A percentile compares a stretch with the other conserved stretches of the same genome.
Conservation (phyloP, 2,113 vertebrate genomes). For the Lasiurus cinereus region DNA sequence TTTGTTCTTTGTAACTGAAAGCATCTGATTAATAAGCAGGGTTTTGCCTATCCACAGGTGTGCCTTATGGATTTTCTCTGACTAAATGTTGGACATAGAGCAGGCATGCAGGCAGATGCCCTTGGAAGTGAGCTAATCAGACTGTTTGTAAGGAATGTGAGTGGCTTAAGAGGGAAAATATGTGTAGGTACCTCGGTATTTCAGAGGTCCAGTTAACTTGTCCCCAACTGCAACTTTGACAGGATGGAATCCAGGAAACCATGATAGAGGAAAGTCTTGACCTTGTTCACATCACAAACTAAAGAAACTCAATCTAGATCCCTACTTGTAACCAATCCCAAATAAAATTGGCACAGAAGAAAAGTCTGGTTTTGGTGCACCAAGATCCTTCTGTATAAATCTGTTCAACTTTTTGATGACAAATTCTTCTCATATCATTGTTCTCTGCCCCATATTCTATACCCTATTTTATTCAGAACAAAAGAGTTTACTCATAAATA, state of each 20-base stretch:
- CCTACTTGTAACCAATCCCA: conserved; percentile 46
- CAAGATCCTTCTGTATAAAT: neutral
- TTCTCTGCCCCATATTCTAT: conserved; percentile 19
- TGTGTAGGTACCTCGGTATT: neutral
- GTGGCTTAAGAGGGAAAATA: neutral
- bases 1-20: conserved; percentile 30
- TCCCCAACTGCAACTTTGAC: neutral
- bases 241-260: neutral
- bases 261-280: conserved; percentile 21
- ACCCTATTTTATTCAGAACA: neutral
- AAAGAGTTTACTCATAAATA: neutral
- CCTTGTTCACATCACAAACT: conserved; percentile 14
- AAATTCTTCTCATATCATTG: conserved; percentile 7
- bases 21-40: neutral
- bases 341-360: conserved; percentile 35
- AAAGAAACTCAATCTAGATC: conserved; percentile 55
- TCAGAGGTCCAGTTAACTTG: neutral
- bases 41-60: neutral
- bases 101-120: neutral
- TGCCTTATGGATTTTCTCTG: neutral
- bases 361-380: conserved; percentile 30
- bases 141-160: neutral
- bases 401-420: neutral
- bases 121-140: neutral
- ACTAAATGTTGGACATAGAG: neutral